Evolutionary conservation across 1,140 invertebrate species (phyloP).

Genomic region (Pseudomyrmex cubaensis): DNA sequence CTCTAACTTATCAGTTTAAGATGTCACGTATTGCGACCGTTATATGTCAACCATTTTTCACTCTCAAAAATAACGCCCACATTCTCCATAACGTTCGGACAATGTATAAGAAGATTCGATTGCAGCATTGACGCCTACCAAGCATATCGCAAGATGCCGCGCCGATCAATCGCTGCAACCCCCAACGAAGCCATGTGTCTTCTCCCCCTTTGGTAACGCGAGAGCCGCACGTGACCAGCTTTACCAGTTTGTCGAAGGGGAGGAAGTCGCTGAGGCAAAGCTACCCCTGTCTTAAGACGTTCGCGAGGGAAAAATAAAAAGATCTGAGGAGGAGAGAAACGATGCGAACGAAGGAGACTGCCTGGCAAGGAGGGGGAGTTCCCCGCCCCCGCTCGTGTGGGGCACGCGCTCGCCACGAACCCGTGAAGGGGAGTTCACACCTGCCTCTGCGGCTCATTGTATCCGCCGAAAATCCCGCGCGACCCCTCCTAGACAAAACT

Average conservation of each 20-base stretch:
- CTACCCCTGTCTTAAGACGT: slow-evolving; percentile 64
- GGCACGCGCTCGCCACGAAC: slow-evolving; percentile 82
- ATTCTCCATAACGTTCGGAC: neutral
- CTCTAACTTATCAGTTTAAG: neutral
- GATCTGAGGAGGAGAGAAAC: slow-evolving; percentile 27
- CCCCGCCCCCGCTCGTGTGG: slow-evolving; percentile 85
- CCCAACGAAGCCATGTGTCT: slow-evolving; percentile 67
- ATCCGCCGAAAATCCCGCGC: slow-evolving; percentile 60
- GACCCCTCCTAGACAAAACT: slow-evolving; percentile 81
- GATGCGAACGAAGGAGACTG: slow-evolving; percentile 34
- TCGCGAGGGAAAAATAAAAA: slow-evolving; percentile 66
- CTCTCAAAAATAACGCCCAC: slow-evolving; percentile 51
- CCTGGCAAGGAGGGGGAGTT: slow-evolving; percentile 51
- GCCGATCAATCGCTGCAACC: slow-evolving; percentile 27
- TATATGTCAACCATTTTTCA: slow-evolving; percentile 42
- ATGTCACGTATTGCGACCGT: slow-evolving; percentile 20
- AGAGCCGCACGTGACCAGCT: slow-evolving; percentile 66
- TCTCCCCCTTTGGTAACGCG: slow-evolving; percentile 51
- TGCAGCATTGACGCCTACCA: slow-evolving; percentile 9
- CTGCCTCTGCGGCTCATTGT: slow-evolving; percentile 82
- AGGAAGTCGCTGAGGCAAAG: slow-evolving; percentile 20
- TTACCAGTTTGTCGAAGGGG: slow-evolving; percentile 66
- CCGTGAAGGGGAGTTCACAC: slow-evolving; percentile 77
- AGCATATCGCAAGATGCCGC: slow-evolving; percentile 26
- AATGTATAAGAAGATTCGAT: slow-evolving; percentile 58